phyloP scores from a whole-genome alignment of 2,797 vertebrate genomes.

The Poeciliopsis gracilis region DNA sequence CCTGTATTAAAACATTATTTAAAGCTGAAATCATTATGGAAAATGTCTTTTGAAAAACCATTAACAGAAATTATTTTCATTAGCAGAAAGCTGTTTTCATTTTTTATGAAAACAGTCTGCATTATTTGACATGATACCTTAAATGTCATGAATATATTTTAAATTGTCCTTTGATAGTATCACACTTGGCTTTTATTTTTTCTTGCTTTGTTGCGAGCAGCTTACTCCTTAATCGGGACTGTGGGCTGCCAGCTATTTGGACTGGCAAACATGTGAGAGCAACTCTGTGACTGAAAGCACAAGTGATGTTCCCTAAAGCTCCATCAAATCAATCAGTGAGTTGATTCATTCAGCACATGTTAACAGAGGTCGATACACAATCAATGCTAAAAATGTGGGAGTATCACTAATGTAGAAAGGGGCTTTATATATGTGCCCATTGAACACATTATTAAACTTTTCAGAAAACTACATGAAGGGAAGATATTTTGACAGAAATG shows the following conservation, averaged over 20 bases:
- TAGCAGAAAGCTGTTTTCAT: background rate
- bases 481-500: background rate
- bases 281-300: conserved; percentile 45
- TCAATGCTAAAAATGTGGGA: conserved; percentile 61
- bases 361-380: conserved; percentile 41
- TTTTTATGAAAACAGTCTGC: background rate
- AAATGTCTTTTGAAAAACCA: background rate
- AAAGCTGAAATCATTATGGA: background rate
- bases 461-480: background rate
- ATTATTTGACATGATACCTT: background rate
- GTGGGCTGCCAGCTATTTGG: background rate
- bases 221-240: background rate
- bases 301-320: conserved; percentile 51
- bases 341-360: conserved; percentile 64
- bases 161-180: background rate
- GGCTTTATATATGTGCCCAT: background rate
- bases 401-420: conserved; percentile 28
- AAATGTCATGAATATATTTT: background rate
- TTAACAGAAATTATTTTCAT: background rate
- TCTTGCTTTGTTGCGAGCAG: background rate
- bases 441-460: background rate
- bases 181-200: background rate
- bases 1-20: background rate
- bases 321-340: conserved; percentile 62
- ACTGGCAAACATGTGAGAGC: conserved; percentile 44